These are phyloP conservation scores for Lepilemur septentrionalis DNA, from an alignment of 2,797 vertebrate genomes.

Conservation along the genomic window DNA sequence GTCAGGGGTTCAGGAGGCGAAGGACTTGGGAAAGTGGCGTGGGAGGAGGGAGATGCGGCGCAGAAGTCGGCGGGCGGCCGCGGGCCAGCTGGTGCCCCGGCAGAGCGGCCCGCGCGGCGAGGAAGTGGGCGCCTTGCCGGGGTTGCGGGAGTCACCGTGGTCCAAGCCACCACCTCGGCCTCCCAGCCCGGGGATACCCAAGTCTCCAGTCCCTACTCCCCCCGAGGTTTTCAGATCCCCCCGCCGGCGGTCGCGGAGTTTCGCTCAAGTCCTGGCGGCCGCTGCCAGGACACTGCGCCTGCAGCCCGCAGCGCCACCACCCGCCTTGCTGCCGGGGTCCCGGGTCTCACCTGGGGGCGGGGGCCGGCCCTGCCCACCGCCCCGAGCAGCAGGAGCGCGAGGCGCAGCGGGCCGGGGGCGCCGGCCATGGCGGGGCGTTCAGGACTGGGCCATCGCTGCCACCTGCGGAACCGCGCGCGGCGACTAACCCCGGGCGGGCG, in stretches of 20 bases:
- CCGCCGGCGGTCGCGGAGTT: slow-evolving; percentile 51
- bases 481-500: not conserved
- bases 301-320: not conserved
- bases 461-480: slow-evolving; percentile 66
- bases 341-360: slow-evolving; percentile 76
- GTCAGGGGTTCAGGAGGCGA: not conserved
- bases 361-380: slow-evolving; percentile 72
- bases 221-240: not conserved
- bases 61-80: slow-evolving; percentile 24
- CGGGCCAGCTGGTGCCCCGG: not conserved
- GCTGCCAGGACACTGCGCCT: not conserved
- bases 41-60: not conserved
- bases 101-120: not conserved
- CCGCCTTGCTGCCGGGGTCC: not conserved
- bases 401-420: slow-evolving; percentile 63
- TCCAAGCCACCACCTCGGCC: not conserved
- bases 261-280: slow-evolving; percentile 43
- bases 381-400: slow-evolving; percentile 75
- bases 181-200: not conserved
- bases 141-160: not conserved
- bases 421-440: slow-evolving; percentile 73
- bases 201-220: not conserved
- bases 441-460: slow-evolving; percentile 54
- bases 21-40: slow-evolving; percentile 62
- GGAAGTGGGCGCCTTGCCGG: not conserved